phyloP scores from a whole-genome alignment of 2,113 vertebrate genomes.

The Brachyhypopomus gauderio region DNA sequence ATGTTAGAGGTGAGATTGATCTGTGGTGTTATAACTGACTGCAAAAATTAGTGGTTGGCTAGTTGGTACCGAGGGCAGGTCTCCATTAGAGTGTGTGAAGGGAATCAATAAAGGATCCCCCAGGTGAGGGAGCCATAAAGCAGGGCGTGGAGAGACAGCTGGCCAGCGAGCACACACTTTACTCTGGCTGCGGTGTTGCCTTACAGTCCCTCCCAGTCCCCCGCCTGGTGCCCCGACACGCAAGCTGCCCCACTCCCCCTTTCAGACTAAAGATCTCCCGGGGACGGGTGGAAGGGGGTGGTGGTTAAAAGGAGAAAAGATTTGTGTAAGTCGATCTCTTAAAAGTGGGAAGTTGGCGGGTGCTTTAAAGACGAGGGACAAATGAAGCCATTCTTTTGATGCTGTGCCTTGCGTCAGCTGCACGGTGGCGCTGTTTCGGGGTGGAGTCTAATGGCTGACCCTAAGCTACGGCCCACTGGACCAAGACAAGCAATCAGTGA shows the following conservation, averaged over 20 bases:
- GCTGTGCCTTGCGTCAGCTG: constrained; percentile 59
- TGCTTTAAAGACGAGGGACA: constrained; percentile 69
- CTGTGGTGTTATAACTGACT: no score
- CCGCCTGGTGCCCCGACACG: constrained; percentile 65
- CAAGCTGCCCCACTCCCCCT: constrained; percentile 61
- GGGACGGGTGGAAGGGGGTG: constrained; percentile 65
- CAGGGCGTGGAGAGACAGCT: constrained; percentile 67
- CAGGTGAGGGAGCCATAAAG: constrained; percentile 58
- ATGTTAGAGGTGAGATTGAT: no score
- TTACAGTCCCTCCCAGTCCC: constrained; percentile 72
- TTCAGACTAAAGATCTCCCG: constrained; percentile 58
- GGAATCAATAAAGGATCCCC: constrained; percentile 65
- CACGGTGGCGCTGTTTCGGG: constrained; percentile 66
- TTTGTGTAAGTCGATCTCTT: constrained; percentile 79
- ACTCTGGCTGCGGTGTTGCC: constrained; percentile 66
- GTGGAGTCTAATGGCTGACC: constrained; percentile 61
- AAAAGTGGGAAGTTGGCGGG: constrained; percentile 69
- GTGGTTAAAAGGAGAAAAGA: constrained; percentile 68
- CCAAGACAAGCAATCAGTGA: constrained; percentile 52
- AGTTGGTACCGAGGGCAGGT: background rate
- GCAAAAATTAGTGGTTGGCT: background rate
- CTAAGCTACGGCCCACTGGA: constrained; percentile 58
- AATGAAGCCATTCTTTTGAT: constrained; percentile 65
- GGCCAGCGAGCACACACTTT: constrained; percentile 68
- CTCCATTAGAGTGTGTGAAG: background rate